Evolutionary conservation across 2,797 vertebrate genomes (phyloP).

Genomic region (Phoxinus dragarum): DNA sequence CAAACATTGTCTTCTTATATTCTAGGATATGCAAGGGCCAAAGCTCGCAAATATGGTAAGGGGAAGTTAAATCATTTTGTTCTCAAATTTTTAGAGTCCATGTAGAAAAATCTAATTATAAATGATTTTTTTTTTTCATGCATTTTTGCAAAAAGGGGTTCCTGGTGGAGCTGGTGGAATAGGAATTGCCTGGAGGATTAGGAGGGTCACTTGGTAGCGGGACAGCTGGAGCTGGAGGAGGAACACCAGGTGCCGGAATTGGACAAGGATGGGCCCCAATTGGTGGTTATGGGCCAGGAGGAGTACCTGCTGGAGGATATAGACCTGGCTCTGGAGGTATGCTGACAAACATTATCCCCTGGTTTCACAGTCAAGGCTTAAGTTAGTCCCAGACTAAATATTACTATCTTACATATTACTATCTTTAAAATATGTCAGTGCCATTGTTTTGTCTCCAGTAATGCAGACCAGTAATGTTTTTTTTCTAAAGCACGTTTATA

Average conservation of each 20-base stretch:
- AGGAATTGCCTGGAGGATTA: slow-evolving; percentile 63
- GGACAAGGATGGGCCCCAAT: slow-evolving; percentile 63
- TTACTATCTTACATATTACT: too few relatives aligned
- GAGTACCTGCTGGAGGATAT: slow-evolving; percentile 49
- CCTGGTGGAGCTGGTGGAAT: slow-evolving; percentile 65
- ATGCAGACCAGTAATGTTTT: too few relatives aligned
- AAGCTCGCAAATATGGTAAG: slow-evolving; percentile 80
- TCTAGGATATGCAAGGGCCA: slow-evolving; percentile 74
- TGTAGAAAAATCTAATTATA: neutral
- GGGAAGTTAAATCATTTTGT: neutral
- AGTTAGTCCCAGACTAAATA: too few relatives aligned
- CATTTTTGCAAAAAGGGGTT: slow-evolving; percentile 54
- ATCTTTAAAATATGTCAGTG: too few relatives aligned
- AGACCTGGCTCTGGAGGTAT: slow-evolving; percentile 47
- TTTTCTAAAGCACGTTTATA: too few relatives aligned
- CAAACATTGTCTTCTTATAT: slow-evolving; percentile 19
- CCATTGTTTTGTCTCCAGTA: too few relatives aligned
- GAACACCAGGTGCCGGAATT: slow-evolving; percentile 33
- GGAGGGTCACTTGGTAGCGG: slow-evolving; percentile 55
- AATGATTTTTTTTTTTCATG: neutral
- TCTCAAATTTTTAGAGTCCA: neutral
- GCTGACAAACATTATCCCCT: slow-evolving; percentile 5
- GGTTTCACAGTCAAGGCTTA: too few relatives aligned
- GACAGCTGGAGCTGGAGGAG: slow-evolving; percentile 50
- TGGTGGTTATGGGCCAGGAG: slow-evolving; percentile 56